Evolutionary conservation across 2,888 invertebrate species (phyloP).

Genomic region (Psococerastis gibbosa): DNA sequence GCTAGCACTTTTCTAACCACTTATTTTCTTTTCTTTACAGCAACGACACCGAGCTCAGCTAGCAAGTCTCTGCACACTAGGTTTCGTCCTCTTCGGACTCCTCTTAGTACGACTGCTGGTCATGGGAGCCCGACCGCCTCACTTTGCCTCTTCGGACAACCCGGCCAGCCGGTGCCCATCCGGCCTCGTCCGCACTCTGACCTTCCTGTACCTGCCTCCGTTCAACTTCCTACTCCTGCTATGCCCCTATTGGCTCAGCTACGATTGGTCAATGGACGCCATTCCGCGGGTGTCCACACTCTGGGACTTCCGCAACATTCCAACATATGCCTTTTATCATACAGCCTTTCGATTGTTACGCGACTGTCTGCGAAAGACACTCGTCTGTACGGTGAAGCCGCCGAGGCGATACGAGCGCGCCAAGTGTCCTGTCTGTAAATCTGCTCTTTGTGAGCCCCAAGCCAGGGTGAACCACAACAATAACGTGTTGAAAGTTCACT

Average conservation of each 20-base stretch:
- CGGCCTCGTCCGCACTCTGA: constrained; percentile 61
- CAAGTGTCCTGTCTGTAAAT: constrained; percentile 7
- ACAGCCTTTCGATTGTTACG: constrained; percentile 15
- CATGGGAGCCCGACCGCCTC: constrained; percentile 49
- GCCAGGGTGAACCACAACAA: constrained; percentile 4
- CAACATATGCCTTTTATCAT: constrained; percentile 55
- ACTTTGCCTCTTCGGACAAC: constrained; percentile 89
- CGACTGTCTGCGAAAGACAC: background rate
- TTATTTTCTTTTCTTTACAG: constrained; percentile 15
- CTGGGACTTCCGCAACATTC: constrained; percentile 60
- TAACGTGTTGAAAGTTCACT: background rate
- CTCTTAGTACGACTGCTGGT: constrained; percentile 59
- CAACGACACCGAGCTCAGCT: constrained; percentile 16
- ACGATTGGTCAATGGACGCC: constrained; percentile 98
- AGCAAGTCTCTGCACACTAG: constrained; percentile 9
- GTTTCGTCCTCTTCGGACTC: constrained; percentile 27
- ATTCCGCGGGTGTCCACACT: constrained; percentile 66
- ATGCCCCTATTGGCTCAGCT: constrained; percentile 74
- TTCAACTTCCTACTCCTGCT: constrained; percentile 76
- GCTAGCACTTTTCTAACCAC: too few species aligned
- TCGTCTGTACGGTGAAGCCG: background rate
- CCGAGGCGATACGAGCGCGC: background rate
- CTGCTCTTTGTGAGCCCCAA: background rate
- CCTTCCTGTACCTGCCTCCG: constrained; percentile 80
- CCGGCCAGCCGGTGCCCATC: constrained; percentile 80